These are phyloP conservation scores for Chymomyza amoena DNA, from an alignment of 2,888 invertebrate species.

Conservation along the genomic window DNA sequence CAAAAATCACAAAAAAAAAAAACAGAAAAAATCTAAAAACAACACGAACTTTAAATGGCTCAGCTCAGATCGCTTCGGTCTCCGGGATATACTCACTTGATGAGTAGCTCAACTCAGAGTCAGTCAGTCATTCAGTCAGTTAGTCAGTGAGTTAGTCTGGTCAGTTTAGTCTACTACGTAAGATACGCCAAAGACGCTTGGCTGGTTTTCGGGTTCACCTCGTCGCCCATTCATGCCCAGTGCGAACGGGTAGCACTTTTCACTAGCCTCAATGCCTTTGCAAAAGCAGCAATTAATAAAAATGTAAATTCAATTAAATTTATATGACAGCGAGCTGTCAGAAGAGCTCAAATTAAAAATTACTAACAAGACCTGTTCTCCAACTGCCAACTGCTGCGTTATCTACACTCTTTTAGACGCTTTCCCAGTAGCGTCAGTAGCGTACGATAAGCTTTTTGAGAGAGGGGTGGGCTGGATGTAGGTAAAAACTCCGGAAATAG, in stretches of 20 bases:
- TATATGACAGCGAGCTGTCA: constrained; percentile 77
- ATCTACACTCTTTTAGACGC: neutral
- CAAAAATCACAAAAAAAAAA: constrained; percentile 35
- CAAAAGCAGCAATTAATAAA: constrained; percentile 75
- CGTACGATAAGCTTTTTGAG: too few relatives aligned
- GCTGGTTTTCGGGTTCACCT: neutral
- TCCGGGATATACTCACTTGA: neutral
- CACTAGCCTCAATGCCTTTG: neutral
- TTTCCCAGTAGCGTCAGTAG: neutral
- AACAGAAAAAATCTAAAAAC: neutral
- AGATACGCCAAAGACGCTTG: neutral
- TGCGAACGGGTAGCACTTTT: constrained; percentile 47
- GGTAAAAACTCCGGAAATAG: too few relatives aligned
- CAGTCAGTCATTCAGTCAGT: constrained; percentile 9
- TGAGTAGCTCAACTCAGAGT: constrained; percentile 23
- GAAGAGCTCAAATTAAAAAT: constrained; percentile 77
- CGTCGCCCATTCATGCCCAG: constrained; percentile 46
- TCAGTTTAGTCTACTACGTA: neutral
- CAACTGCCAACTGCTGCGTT: constrained; percentile 1
- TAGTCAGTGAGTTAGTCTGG: constrained; percentile 24
- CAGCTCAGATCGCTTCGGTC: neutral
- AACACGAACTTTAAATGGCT: neutral
- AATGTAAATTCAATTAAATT: constrained; percentile 78
- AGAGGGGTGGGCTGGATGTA: too few relatives aligned
- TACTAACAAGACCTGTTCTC: constrained; percentile 71